These are phyloP conservation scores for Ophraella communa DNA, from an alignment of 2,888 invertebrate species.

Conservation along the genomic window DNA sequence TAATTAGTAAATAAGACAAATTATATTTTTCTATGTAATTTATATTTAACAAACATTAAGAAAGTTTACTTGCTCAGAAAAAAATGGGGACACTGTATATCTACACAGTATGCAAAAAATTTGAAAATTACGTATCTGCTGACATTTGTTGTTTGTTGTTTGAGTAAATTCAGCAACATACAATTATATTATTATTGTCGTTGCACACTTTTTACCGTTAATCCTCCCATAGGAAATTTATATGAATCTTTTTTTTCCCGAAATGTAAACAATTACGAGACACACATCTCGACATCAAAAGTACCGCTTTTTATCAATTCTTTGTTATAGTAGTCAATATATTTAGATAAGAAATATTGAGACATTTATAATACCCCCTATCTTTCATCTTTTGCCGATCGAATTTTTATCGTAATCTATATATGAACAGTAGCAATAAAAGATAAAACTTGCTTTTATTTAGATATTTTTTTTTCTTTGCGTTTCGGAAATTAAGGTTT, in stretches of 20 bases:
- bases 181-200: not conserved
- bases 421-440: slow-evolving; percentile 44
- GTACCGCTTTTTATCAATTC: slow-evolving; percentile 27
- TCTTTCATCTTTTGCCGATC: slow-evolving; percentile 31
- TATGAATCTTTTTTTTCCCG: slow-evolving; percentile 9
- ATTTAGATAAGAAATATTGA: slow-evolving; percentile 15
- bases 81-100: too few species aligned
- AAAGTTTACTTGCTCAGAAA: too few species aligned
- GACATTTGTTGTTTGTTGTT: not conserved
- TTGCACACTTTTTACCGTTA: not conserved
- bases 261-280: slow-evolving; percentile 5
- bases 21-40: too few species aligned
- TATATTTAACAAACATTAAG: too few species aligned
- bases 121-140: not conserved
- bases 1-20: too few species aligned
- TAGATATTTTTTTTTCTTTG: slow-evolving; percentile 7
- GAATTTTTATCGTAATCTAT: slow-evolving; percentile 33
- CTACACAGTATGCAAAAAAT: not conserved
- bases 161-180: not conserved
- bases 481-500: not conserved
- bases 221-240: not conserved
- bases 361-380: slow-evolving; percentile 21
- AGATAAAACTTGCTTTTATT: slow-evolving; percentile 32
- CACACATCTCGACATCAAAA: not conserved
- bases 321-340: slow-evolving; percentile 37